Conservation (phyloP, 2,888 invertebrate genomes). For the Dione vanillae region DNA sequence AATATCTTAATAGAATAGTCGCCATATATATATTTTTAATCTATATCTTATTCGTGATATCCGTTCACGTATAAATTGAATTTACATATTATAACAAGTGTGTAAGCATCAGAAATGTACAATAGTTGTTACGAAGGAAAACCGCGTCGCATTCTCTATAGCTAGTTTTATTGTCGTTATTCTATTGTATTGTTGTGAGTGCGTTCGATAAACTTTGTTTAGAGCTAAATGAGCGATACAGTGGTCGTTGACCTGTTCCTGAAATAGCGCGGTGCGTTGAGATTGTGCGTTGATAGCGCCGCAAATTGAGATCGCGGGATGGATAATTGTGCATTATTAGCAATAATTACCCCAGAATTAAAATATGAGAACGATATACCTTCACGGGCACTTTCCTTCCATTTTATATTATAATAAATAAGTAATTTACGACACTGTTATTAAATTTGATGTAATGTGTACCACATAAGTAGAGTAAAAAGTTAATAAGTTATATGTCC, state of each 20-base stretch:
- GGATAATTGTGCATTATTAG: conserved; percentile 56
- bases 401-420: conserved; percentile 13
- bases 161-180: conserved; percentile 67
- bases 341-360: conserved; percentile 49
- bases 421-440: background rate
- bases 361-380: conserved; percentile 42
- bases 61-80: background rate
- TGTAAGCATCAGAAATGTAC: conserved; percentile 19
- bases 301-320: conserved; percentile 62
- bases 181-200: conserved; percentile 70
- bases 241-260: conserved; percentile 70
- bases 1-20: background rate
- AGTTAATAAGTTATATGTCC: no score
- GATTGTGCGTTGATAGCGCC: conserved; percentile 65
- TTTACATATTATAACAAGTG: conserved; percentile 18
- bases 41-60: background rate
- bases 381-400: conserved; percentile 29
- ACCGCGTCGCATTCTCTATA: conserved; percentile 40
- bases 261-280: conserved; percentile 67
- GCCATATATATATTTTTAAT: background rate
- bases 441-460: conserved; percentile 6
- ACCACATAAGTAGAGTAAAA: no score
- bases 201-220: conserved; percentile 82
- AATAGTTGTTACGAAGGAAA: conserved; percentile 37
- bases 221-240: conserved; percentile 79